A percentile compares a stretch with the other conserved stretches of the same genome.
These are phyloP conservation scores for Acrocephalus arundinaceus DNA, from an alignment of 2,113 vertebrate species.

Conservation along the genomic window DNA sequence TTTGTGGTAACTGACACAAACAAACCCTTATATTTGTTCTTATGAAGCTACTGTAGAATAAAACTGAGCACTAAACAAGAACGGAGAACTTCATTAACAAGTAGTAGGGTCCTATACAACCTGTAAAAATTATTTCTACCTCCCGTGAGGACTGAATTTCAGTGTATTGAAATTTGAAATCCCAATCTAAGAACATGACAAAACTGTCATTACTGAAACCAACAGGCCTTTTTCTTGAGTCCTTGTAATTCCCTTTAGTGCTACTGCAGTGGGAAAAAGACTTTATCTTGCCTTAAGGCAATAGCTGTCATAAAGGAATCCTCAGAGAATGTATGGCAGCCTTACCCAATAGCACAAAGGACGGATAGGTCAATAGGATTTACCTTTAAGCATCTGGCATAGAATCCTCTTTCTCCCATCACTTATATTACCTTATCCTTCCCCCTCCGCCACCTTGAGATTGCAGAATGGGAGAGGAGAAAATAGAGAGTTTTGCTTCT, in stretches of 20 bases:
- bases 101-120: neutral
- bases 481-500: neutral
- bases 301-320: neutral
- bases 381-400: neutral
- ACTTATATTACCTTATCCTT: neutral
- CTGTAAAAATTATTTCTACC: neutral
- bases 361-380: neutral
- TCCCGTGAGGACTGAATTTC: neutral
- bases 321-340: neutral
- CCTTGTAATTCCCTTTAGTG: neutral
- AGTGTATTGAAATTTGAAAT: neutral
- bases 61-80: neutral
- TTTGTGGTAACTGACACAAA: neutral
- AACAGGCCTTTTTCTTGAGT: neutral
- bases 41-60: neutral
- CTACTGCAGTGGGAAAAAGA: neutral
- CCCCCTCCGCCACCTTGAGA: neutral
- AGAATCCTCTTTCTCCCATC: neutral
- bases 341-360: neutral
- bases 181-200: neutral
- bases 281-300: constrained; percentile 3
- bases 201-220: neutral
- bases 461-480: neutral
- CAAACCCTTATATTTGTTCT: neutral
- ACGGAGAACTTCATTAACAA: neutral